Conservation (phyloP, 2,113 vertebrate species). For the Spea bombifrons region DNA sequence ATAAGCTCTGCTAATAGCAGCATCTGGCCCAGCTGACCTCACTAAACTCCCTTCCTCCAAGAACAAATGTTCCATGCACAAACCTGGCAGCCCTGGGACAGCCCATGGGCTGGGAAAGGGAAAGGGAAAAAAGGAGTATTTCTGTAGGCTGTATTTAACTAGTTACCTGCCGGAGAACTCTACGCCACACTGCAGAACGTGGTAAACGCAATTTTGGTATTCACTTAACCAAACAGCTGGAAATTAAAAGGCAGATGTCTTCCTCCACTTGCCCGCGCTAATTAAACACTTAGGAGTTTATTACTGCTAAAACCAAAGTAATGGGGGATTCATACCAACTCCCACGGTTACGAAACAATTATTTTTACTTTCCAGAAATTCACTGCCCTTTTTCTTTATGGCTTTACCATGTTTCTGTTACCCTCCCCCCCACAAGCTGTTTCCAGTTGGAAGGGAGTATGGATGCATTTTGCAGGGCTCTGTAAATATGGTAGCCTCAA, state of each 20-base stretch:
- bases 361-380: not conserved
- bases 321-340: too few species aligned
- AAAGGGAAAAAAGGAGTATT: not conserved
- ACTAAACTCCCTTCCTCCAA: constrained; percentile 45
- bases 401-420: not conserved
- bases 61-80: constrained; percentile 47
- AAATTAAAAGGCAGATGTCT: too few species aligned
- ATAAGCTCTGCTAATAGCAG: constrained; percentile 36
- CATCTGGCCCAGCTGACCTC: constrained; percentile 48
- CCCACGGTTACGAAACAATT: not conserved
- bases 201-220: not conserved
- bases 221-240: not conserved
- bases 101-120: constrained; percentile 37
- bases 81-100: constrained; percentile 33
- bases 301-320: not conserved
- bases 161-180: not conserved
- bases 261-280: not conserved
- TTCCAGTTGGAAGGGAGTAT: constrained; percentile 23
- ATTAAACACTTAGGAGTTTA: constrained; percentile 4
- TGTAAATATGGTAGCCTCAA: constrained; percentile 1
- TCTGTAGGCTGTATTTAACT: constrained; percentile 25
- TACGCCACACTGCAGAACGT: not conserved
- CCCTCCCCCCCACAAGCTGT: constrained; percentile 15
- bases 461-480: not conserved
- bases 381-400: not conserved